Evolutionary conservation across 37 sponge, comb jelly and placozoan species (phyloP).

Genomic region (Haliclona indistincta): DNA sequence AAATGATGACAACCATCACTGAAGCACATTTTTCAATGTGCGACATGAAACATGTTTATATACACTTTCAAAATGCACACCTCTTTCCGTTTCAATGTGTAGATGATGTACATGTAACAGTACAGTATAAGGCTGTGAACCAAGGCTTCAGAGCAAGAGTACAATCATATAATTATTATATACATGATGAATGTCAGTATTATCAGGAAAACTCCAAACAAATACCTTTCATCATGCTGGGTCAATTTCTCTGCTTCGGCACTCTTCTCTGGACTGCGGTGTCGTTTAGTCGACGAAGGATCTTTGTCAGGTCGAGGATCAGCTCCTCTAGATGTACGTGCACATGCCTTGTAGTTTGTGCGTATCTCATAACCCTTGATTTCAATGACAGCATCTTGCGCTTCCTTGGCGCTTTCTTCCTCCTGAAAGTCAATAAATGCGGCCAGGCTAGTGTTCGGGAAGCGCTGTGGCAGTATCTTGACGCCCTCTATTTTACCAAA

Average conservation of each 20-base stretch:
- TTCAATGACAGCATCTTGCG: constrained; percentile 49
- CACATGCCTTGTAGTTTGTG: constrained; percentile 66
- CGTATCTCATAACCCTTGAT: constrained; percentile 52
- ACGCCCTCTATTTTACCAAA: constrained; percentile 84
- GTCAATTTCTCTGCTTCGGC: not conserved
- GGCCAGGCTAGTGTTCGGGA: constrained; percentile 69
- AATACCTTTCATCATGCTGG: not conserved
- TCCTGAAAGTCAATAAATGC: constrained; percentile 86
- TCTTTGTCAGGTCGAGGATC: not conserved
- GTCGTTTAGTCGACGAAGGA: not conserved
- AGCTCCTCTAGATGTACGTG: not conserved
- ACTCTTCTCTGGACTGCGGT: not conserved
- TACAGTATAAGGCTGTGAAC: too few species aligned
- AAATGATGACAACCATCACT: too few species aligned
- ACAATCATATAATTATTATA: too few species aligned
- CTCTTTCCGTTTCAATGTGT: too few species aligned
- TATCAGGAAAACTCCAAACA: too few species aligned
- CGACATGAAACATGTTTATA: too few species aligned
- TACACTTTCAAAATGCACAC: too few species aligned
- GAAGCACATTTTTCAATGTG: too few species aligned
- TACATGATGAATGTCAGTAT: too few species aligned
- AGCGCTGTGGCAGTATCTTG: constrained; percentile 71
- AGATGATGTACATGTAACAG: too few species aligned
- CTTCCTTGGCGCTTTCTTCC: constrained; percentile 61
- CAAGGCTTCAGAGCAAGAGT: too few species aligned